A percentile compares a stretch with the other conserved stretches of the same genome.
These are phyloP conservation scores for Himalopsyche phryganea DNA, from an alignment of 1,140 invertebrate species.

Conservation along the genomic window DNA sequence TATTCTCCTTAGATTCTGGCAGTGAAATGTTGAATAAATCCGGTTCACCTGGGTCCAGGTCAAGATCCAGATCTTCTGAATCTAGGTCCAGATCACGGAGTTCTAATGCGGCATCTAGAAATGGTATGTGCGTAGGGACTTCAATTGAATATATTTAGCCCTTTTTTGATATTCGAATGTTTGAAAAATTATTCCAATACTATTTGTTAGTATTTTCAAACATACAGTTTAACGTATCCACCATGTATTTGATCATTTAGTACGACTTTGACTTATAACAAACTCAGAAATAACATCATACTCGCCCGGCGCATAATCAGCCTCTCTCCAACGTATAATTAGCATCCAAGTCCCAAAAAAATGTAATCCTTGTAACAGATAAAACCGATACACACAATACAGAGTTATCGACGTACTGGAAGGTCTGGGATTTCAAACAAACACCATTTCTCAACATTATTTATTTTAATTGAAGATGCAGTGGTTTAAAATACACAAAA, in stretches of 20 bases:
- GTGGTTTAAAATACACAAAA: too few relatives aligned
- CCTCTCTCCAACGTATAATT: too few relatives aligned
- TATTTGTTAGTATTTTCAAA: background rate
- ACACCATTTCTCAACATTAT: too few relatives aligned
- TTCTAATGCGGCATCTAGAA: conserved; percentile 13
- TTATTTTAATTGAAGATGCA: too few relatives aligned
- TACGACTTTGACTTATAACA: background rate
- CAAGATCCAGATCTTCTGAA: conserved; percentile 9
- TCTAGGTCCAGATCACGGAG: conserved; percentile 6
- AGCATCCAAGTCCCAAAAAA: background rate
- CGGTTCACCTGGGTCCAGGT: conserved; percentile 9
- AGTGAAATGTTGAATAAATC: conserved; percentile 13
- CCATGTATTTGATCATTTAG: background rate
- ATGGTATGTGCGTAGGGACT: background rate
- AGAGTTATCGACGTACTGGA: too few relatives aligned
- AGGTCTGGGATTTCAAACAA: too few relatives aligned
- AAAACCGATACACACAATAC: too few relatives aligned
- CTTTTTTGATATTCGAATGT: too few relatives aligned
- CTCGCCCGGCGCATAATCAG: background rate
- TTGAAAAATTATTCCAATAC: background rate
- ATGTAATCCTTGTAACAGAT: background rate
- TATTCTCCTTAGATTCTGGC: conserved; percentile 10
- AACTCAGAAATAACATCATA: background rate
- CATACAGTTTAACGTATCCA: background rate
- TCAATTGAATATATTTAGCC: background rate